These are phyloP conservation scores for Cuculus canorus DNA, from an alignment of 2,797 vertebrate genomes.

Conservation along the genomic window DNA sequence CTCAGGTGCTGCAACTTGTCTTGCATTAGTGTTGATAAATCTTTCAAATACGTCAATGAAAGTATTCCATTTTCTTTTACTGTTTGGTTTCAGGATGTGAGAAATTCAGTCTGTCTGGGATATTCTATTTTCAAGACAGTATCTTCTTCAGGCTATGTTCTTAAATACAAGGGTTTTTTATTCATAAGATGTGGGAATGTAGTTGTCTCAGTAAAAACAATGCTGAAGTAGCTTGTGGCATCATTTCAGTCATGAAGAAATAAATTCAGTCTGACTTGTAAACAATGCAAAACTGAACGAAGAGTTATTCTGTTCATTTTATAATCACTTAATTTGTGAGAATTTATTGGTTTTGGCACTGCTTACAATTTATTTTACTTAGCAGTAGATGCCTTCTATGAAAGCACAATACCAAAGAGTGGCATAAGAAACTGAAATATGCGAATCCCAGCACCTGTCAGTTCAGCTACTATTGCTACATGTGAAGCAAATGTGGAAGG, in stretches of 20 bases:
- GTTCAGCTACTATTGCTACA: neutral
- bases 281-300: neutral
- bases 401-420: neutral
- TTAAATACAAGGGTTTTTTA: neutral
- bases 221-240: neutral
- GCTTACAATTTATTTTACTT: neutral
- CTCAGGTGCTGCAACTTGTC: neutral
- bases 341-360: neutral
- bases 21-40: neutral
- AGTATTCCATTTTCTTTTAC: neutral
- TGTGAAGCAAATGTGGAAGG: neutral
- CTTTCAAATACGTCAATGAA: neutral
- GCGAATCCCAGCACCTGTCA: neutral
- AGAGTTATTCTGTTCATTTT: neutral
- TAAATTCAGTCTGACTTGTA: neutral
- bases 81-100: neutral
- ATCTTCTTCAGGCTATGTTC: neutral
- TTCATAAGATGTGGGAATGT: neutral
- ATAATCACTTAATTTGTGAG: neutral
- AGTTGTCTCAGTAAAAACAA: neutral
- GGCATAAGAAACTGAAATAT: neutral
- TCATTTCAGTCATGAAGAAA: neutral
- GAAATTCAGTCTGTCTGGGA: neutral
- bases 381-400: neutral
- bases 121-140: neutral